These are phyloP conservation scores for Stegodyphus dumicola DNA, from an alignment of 1,140 invertebrate species.

Conservation along the genomic window DNA sequence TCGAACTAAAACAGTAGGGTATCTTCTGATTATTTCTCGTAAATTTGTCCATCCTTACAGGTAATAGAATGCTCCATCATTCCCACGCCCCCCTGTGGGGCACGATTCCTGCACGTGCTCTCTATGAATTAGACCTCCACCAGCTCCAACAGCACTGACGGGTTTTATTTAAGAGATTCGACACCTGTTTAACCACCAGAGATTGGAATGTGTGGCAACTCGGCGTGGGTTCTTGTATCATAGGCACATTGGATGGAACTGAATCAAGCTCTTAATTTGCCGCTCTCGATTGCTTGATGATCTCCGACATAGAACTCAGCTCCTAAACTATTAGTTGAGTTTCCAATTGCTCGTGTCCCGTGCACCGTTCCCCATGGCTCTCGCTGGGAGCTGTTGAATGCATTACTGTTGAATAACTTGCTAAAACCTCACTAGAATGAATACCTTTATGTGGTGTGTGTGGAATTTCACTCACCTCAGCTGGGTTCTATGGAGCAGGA, in stretches of 20 bases:
- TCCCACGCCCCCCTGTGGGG: conserved; percentile 2
- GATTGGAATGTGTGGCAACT: not conserved
- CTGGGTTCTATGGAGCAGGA: too few relatives aligned
- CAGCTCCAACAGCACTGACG: not conserved
- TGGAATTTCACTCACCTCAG: not conserved
- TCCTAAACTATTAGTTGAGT: conserved; percentile 27
- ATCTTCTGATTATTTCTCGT: conserved; percentile 45
- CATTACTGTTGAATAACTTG: not conserved
- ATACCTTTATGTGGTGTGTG: not conserved
- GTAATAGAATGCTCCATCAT: conserved; percentile 54
- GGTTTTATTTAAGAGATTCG: conserved; percentile 32
- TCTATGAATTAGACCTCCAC: conserved; percentile 33
- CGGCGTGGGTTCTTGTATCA: conserved; percentile 4
- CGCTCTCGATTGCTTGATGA: not conserved
- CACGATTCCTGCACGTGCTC: conserved; percentile 25
- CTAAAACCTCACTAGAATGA: not conserved
- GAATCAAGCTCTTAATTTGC: conserved; percentile 41
- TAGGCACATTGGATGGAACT: not conserved
- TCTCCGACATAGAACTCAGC: not conserved
- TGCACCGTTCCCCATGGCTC: not conserved
- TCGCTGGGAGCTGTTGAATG: not conserved
- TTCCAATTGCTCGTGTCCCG: conserved; percentile 9
- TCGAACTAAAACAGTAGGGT: conserved; percentile 26
- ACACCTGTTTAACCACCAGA: conserved; percentile 23
- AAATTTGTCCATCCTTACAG: conserved; percentile 42